Evolutionary conservation across 2,113 vertebrate species (phyloP).

Genomic region (Ranitomeya variabilis): DNA sequence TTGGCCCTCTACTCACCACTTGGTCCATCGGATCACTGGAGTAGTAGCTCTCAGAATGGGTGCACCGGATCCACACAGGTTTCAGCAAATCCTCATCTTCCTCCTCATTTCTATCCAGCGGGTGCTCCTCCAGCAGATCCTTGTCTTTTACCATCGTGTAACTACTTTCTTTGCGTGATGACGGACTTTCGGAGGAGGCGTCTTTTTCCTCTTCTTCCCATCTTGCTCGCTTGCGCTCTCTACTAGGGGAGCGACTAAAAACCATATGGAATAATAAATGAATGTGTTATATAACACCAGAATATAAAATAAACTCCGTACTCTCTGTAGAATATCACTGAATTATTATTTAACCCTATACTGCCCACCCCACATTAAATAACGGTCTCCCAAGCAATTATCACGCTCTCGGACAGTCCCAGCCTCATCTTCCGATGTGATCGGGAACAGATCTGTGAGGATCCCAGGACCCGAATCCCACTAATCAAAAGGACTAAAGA

Average conservation of each 20-base stretch:
- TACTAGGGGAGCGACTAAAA: constrained; percentile 81
- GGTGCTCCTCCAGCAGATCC: constrained; percentile 72
- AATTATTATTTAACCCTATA: too few species aligned
- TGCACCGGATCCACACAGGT: constrained; percentile 95
- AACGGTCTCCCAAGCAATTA: too few species aligned
- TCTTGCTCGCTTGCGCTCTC: constrained; percentile 86
- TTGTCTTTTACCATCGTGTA: constrained; percentile 73
- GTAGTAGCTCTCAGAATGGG: constrained; percentile 94
- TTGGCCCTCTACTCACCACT: constrained; percentile 80
- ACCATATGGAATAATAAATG: not conserved
- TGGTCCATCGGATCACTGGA: constrained; percentile 99
- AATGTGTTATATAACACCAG: too few species aligned
- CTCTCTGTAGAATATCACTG: too few species aligned
- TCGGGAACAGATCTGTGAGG: too few species aligned
- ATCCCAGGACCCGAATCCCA: too few species aligned
- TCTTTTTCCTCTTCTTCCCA: constrained; percentile 88
- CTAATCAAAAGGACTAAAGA: too few species aligned
- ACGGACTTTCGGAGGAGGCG: constrained; percentile 73
- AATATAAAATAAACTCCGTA: too few species aligned
- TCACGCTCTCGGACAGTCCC: too few species aligned
- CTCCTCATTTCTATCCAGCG: constrained; percentile 77
- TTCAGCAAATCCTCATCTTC: constrained; percentile 91
- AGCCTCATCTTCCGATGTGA: too few species aligned
- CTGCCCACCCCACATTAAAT: too few species aligned
- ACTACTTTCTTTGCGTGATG: constrained; percentile 71